Base-by-base conservation (phyloP, 1,140 invertebrate species). In the Sweltsa coloradensis region DNA sequence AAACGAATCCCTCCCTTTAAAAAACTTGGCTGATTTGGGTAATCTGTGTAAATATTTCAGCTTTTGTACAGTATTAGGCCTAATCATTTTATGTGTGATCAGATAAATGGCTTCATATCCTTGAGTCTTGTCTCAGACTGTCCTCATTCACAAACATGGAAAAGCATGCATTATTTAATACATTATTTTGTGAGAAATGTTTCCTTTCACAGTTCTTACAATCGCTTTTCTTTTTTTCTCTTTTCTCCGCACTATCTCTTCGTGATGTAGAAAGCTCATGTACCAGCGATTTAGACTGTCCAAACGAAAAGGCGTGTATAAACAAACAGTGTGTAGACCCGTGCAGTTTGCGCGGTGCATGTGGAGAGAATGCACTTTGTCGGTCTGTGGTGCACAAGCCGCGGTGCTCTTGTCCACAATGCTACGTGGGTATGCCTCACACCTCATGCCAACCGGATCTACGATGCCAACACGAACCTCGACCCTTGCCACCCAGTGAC, bases 281-380 rank as follows among this genome's bases (percentile, higher is more conserved):
- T 72, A 81, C 81, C 68, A 83, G 79, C 65, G 86, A 93, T 75
- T 74, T 77, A 71, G 87, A 91, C 69, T 94, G 90, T 72, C 78
- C 86, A 51, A 81, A 83, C 68, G 86, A 91, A 67, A 86, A 88
- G 72, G 84, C 86, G 61, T 94, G 90, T 74, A 79, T 89, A 66
- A 82, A 84, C 68, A 73, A 77, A 61, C 73, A 81, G 65, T 94
- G 90, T 67, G 75, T 86, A 66, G 87, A 93, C 69, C 89, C 88
- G 53, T 94, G 90, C 71, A 81, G 76, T 55, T 71, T 91, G 55
- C 78, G 84, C 54, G 88, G 83, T 54, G 83, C 83, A 49, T 94
- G 89, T 66, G 89, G 90, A 50, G 73, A 81, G 53, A 90, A 92
- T 67, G 89, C 90, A 34, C 70, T 91, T 26, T 94, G 90, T 64